Percentiles rank a stretch among this genome's conserved stretches.
Evolutionary conservation across 2,113 vertebrate species (phyloP).

Genomic region (Chamaea fasciata): DNA sequence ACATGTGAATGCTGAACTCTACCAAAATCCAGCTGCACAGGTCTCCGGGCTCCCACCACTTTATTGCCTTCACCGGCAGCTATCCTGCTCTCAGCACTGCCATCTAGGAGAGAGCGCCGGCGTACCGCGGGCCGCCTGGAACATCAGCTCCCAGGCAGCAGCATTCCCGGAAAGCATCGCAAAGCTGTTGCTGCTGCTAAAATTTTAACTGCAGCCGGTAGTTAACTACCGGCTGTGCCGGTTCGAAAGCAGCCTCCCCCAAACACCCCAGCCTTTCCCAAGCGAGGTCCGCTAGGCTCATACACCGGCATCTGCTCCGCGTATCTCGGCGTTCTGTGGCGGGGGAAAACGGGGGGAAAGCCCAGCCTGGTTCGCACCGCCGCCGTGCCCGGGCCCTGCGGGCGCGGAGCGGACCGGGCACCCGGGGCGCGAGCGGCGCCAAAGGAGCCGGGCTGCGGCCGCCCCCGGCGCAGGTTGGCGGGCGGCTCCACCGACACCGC

Average conservation of each 20-base stretch:
- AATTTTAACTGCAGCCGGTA: background rate
- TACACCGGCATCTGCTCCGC: background rate
- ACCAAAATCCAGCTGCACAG: background rate
- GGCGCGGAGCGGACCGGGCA: background rate
- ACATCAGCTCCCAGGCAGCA: background rate
- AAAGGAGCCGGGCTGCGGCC: background rate
- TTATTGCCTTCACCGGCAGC: background rate
- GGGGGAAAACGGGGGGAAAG: background rate
- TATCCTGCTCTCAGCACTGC: conserved; percentile 5
- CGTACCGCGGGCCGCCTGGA: background rate
- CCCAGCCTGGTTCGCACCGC: background rate
- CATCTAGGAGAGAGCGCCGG: background rate
- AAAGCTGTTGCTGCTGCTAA: conserved; percentile 15
- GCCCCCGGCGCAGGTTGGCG: background rate
- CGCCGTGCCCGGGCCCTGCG: background rate
- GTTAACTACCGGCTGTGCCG: background rate
- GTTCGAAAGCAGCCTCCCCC: background rate
- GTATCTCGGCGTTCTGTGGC: accelerated
- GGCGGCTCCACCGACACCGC: background rate
- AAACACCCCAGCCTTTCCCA: background rate
- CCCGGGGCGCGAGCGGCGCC: background rate
- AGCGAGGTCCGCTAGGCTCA: background rate
- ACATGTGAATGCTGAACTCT: background rate
- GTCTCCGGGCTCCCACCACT: background rate
- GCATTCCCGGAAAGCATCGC: background rate